These are phyloP conservation scores for Platysternon megacephalum DNA, from an alignment of 2,113 vertebrate genomes.

Conservation along the genomic window DNA sequence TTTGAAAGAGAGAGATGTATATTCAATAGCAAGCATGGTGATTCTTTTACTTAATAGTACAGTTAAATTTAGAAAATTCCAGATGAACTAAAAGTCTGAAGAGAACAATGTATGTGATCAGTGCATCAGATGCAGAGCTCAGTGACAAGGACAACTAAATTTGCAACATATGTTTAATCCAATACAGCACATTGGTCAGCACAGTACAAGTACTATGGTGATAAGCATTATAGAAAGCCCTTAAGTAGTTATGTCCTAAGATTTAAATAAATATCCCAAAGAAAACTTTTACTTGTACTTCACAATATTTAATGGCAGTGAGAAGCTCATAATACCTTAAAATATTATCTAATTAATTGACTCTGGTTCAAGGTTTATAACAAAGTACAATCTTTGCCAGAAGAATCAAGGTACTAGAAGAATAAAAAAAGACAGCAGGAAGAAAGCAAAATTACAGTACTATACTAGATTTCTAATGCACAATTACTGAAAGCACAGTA, in stretches of 20 bases:
- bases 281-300: no score
- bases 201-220: neutral
- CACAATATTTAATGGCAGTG: no score
- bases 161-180: neutral
- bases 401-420: no score
- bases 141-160: neutral
- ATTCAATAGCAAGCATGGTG: accelerated
- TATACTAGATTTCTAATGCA: neutral
- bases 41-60: neutral
- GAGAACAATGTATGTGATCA: neutral
- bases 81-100: neutral
- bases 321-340: no score
- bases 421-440: no score
- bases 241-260: neutral
- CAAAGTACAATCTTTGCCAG: no score
- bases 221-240: accelerated
- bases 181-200: neutral
- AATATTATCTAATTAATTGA: no score
- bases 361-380: no score
- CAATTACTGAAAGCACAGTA: neutral
- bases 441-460: neutral
- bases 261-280: no score
- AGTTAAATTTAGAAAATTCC: neutral
- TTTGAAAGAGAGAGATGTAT: neutral
- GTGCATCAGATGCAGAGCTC: neutral